phyloP scores from a whole-genome alignment of 2,797 vertebrate genomes.

The Ispidina picta region DNA sequence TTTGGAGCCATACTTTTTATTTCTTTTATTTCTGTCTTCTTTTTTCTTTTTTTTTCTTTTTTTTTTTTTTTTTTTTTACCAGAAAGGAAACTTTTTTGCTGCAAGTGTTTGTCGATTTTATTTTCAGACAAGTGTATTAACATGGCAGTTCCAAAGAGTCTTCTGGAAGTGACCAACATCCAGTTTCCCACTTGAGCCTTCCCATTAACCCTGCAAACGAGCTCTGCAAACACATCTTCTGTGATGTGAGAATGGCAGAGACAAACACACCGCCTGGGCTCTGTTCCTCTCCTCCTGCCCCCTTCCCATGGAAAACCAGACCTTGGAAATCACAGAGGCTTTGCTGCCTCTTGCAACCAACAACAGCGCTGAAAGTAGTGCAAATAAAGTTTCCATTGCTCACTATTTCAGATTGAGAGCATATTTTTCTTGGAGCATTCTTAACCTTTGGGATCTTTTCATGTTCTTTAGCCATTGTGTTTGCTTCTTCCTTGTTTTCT shows the following conservation, averaged over 20 bases:
- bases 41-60: not conserved
- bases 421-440: conserved; percentile 69
- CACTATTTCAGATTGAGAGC: not conserved
- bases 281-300: not conserved
- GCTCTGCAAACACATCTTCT: not conserved
- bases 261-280: not conserved
- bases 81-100: not conserved
- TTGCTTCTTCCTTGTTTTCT: conserved; percentile 68
- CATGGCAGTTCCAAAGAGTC: not conserved
- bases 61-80: not conserved
- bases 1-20: conserved; percentile 4
- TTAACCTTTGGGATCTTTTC: conserved; percentile 58
- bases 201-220: conserved; percentile 39
- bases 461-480: conserved; percentile 67
- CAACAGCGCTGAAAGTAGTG: not conserved
- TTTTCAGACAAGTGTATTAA: conserved; percentile 1
- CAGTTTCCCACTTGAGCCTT: conserved; percentile 32
- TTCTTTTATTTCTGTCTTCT: not conserved
- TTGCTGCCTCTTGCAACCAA: not conserved
- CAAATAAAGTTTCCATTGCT: conserved; percentile 30
- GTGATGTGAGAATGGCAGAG: not conserved
- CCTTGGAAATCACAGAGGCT: not conserved
- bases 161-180: conserved; percentile 58
- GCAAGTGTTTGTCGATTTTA: conserved; percentile 1
- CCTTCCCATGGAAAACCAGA: not conserved